Evolutionary conservation across 2,888 invertebrate species (phyloP).

Genomic region (Meliscaeva auricollis): DNA sequence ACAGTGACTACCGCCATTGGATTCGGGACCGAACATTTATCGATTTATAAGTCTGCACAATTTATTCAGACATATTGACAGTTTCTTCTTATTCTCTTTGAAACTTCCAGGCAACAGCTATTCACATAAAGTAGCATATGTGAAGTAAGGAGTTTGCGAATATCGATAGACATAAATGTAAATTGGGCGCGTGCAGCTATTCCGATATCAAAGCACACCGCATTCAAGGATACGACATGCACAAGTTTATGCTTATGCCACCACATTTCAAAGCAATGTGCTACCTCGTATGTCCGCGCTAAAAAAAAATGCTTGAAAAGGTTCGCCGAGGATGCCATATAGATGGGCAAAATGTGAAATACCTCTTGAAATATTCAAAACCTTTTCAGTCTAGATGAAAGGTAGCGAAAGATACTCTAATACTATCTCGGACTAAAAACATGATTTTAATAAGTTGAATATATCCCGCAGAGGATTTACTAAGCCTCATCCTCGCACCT

Average conservation of each 20-base stretch:
- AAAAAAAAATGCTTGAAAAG: constrained; percentile 43
- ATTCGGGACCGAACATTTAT: constrained; percentile 76
- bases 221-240: constrained; percentile 73
- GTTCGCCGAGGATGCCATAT: constrained; percentile 29
- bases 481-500: constrained; percentile 38
- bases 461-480: constrained; percentile 1
- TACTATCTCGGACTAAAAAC: constrained; percentile 10
- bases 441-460: constrained; percentile 60
- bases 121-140: constrained; percentile 76
- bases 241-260: constrained; percentile 75
- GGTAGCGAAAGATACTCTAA: constrained; percentile 44
- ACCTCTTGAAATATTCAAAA: constrained; percentile 65
- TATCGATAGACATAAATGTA: constrained; percentile 84
- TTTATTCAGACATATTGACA: constrained; percentile 80
- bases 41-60: constrained; percentile 80
- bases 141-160: constrained; percentile 76
- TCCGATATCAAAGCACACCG: constrained; percentile 84
- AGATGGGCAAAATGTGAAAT: constrained; percentile 59
- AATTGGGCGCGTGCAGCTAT: constrained; percentile 84
- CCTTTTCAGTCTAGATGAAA: constrained; percentile 54
- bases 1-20: constrained; percentile 76
- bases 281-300: constrained; percentile 62
- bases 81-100: constrained; percentile 78
- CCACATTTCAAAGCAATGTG: constrained; percentile 76
- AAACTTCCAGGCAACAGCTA: constrained; percentile 72